A percentile compares a stretch with the other conserved stretches of the same genome.
These are phyloP conservation scores for Euphydryas editha DNA, from an alignment of 2,888 invertebrate species.

Conservation along the genomic window DNA sequence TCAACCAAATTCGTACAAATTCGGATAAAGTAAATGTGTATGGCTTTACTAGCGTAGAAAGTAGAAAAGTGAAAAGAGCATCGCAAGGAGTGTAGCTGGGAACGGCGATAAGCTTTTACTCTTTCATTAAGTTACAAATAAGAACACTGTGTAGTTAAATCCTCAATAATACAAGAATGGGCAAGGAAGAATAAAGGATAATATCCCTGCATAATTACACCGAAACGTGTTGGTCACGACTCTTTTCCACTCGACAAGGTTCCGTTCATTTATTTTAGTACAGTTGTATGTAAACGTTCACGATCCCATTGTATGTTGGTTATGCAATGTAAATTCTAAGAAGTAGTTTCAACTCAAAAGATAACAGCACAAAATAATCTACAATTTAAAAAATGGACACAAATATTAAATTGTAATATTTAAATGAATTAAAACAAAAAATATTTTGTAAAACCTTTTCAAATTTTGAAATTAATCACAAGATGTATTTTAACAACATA, in stretches of 20 bases:
- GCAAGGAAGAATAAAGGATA: not conserved
- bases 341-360: no score
- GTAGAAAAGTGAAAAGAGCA: no score
- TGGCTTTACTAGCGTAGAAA: slow-evolving; percentile 19
- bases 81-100: slow-evolving; percentile 17
- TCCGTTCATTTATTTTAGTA: slow-evolving; percentile 6
- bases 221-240: slow-evolving; percentile 15
- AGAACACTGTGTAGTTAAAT: not conserved
- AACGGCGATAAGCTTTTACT: slow-evolving; percentile 24
- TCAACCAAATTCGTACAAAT: slow-evolving; percentile 21
- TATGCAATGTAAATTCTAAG: not conserved
- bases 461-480: no score
- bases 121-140: slow-evolving; percentile 17
- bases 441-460: no score
- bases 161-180: not conserved
- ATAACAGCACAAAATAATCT: no score
- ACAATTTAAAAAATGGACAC: no score
- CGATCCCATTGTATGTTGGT: not conserved
- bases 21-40: slow-evolving; percentile 16
- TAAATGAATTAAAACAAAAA: no score
- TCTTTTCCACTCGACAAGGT: slow-evolving; percentile 1
- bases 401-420: no score
- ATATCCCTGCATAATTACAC: slow-evolving; percentile 13
- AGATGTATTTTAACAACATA: no score
- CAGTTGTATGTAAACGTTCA: not conserved